These are phyloP conservation scores for Chelon labrosus DNA, from an alignment of 2,797 vertebrate genomes.

Conservation along the genomic window DNA sequence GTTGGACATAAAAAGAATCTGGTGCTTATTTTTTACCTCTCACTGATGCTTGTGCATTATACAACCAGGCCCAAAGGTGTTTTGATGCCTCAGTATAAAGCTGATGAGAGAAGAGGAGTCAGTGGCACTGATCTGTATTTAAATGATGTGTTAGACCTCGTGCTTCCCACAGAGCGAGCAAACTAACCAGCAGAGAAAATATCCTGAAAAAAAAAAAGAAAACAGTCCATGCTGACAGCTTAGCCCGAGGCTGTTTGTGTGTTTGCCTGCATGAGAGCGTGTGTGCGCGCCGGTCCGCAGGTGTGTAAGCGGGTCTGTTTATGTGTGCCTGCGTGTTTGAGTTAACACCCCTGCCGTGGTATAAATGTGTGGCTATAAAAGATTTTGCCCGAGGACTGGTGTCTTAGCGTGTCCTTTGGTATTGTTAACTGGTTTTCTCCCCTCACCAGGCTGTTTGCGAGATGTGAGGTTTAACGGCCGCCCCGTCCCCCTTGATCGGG, in stretches of 20 bases:
- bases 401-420: conserved; percentile 44
- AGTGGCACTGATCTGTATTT: conserved; percentile 62
- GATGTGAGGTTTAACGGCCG: conserved; percentile 89
- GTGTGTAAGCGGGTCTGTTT: conserved; percentile 47
- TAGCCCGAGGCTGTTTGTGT: conserved; percentile 72
- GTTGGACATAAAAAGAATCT: conserved; percentile 31
- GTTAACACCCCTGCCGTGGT: conserved; percentile 27
- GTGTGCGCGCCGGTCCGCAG: conserved; percentile 45
- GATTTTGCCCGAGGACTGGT: conserved; percentile 59
- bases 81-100: conserved; percentile 43
- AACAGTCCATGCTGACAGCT: conserved; percentile 62
- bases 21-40: conserved; percentile 4
- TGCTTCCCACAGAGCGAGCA: conserved; percentile 52
- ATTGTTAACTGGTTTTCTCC: conserved; percentile 26
- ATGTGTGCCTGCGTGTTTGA: conserved; percentile 40
- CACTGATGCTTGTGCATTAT: conserved; percentile 17
- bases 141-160: conserved; percentile 51
- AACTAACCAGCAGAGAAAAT: conserved; percentile 64
- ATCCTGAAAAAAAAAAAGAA: conserved; percentile 47
- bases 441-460: conserved; percentile 88
- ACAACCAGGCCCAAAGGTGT: conserved; percentile 24
- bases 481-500: conserved; percentile 83
- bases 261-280: conserved; percentile 38
- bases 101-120: conserved; percentile 44
- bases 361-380: conserved; percentile 65